Evolutionary conservation across 2,797 vertebrate species (phyloP).

Genomic region (Sebastes nivosus): DNA sequence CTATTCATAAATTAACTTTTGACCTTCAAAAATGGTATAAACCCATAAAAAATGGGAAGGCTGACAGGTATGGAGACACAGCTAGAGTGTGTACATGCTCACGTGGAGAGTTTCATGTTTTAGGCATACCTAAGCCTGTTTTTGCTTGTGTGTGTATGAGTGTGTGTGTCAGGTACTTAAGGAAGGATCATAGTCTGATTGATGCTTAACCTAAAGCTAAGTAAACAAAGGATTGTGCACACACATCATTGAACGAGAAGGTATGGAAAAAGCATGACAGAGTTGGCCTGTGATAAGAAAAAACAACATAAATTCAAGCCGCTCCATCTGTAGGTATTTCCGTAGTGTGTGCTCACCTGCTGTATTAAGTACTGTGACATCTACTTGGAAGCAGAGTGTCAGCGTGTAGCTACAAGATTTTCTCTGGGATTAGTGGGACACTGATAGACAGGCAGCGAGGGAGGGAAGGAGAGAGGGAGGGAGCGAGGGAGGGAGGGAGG

Average conservation of each 20-base stretch:
- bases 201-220: slow-evolving; percentile 40
- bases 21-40: background rate
- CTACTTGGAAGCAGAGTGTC: slow-evolving; percentile 3
- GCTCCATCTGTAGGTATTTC: background rate
- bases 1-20: background rate
- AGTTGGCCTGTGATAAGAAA: background rate
- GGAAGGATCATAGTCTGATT: slow-evolving; percentile 33
- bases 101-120: background rate
- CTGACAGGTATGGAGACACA: background rate
- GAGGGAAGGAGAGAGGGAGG: too few relatives aligned
- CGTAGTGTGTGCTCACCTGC: slow-evolving; percentile 15
- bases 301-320: background rate
- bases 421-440: slow-evolving; percentile 5
- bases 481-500: background rate
- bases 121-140: slow-evolving; percentile 46
- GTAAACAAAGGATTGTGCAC: slow-evolving; percentile 29
- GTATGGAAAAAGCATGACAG: slow-evolving; percentile 9
- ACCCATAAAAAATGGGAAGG: background rate
- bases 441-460: slow-evolving; percentile 19
- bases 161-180: slow-evolving; percentile 7
- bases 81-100: background rate
- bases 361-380: slow-evolving; percentile 21
- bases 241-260: background rate
- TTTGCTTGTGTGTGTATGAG: slow-evolving; percentile 16
- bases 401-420: slow-evolving; percentile 55